These are phyloP conservation scores for Ptilorrhoa leucosticta DNA, from an alignment of 2,113 vertebrate species.

Conservation along the genomic window DNA sequence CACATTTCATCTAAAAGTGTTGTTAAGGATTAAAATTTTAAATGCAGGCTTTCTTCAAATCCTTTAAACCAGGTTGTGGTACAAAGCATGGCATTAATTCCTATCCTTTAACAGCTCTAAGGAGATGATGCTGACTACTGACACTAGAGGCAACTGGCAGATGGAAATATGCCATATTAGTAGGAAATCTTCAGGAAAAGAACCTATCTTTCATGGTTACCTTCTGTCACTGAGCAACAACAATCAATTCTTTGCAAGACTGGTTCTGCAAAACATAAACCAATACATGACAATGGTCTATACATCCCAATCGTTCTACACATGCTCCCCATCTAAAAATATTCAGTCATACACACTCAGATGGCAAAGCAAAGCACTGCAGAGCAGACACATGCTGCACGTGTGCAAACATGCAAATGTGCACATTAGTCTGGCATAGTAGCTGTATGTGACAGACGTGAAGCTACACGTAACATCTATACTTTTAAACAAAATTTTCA, in stretches of 20 bases:
- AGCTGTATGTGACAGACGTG: background rate
- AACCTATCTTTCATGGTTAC: background rate
- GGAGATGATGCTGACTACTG: background rate
- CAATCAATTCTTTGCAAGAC: background rate
- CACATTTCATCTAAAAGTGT: background rate
- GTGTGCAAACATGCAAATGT: background rate
- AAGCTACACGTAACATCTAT: rapidly evolving
- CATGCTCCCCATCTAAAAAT: background rate
- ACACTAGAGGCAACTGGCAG: background rate
- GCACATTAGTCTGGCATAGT: background rate
- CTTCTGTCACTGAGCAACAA: background rate
- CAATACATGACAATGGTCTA: background rate
- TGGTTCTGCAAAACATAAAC: background rate
- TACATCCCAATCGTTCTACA: rapidly evolving
- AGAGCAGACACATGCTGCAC: background rate
- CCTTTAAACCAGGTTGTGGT: rapidly evolving
- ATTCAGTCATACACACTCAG: background rate
- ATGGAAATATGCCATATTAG: background rate
- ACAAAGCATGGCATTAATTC: background rate
- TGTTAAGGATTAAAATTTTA: background rate
- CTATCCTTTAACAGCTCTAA: background rate
- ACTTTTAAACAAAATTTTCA: background rate
- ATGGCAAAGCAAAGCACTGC: background rate
- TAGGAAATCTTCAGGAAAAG: background rate
- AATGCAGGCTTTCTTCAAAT: background rate